These are phyloP conservation scores for cattle (Bos taurus) DNA, from an alignment of 2,113 vertebrate species.

Conservation along the genomic window ARS-UCD2.0 NC_037357.1:136097001-136097500, in stretches of 20 bases:
- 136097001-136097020: not conserved
- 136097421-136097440: accelerated
- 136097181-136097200: conserved; percentile 48
- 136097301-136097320: not conserved
- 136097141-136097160: not conserved
- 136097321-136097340: not conserved
- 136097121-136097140: not conserved
- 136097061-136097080: not conserved
- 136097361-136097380: not conserved
- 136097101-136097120: too few relatives aligned
- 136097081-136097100: not conserved
- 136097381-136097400: too few relatives aligned
- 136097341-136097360: not conserved
- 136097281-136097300: not conserved
- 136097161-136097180: not conserved
- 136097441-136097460: not conserved
- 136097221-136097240: conserved; percentile 47
- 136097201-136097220: conserved; percentile 58
- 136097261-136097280: not conserved
- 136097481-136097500: not conserved
- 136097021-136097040: not conserved
- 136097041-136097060: not conserved
- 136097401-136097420: not conserved
- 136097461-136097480: not conserved
- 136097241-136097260: conserved; percentile 34